Conservation (phyloP, 2,797 vertebrate species). For the Poecilia gillii region DNA sequence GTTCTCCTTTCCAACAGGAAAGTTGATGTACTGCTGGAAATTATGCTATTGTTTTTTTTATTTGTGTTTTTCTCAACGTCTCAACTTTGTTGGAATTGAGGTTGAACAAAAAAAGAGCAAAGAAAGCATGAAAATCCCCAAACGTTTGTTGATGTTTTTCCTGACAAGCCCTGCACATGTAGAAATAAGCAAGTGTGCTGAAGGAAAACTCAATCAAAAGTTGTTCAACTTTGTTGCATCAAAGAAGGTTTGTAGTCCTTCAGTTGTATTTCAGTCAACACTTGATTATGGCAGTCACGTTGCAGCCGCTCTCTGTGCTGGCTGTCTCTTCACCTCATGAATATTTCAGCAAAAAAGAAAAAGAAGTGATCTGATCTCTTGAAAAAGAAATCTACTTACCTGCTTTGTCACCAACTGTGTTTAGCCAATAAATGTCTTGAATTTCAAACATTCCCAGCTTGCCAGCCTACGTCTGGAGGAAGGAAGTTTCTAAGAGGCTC, state of each 20-base stretch:
- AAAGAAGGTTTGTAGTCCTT: neutral
- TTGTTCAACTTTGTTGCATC: neutral
- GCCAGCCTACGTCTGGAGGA: conserved; percentile 1
- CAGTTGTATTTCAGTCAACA: neutral
- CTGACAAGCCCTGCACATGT: neutral
- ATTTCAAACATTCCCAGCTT: conserved; percentile 3
- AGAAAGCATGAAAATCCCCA: neutral
- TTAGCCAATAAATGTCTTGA: conserved; percentile 4
- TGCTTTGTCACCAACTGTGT: neutral
- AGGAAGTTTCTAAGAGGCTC: conserved; percentile 11
- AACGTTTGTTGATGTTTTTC: neutral
- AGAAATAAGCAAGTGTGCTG: neutral
- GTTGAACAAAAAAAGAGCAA: neutral
- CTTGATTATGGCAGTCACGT: neutral
- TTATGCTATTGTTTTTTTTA: too few relatives aligned
- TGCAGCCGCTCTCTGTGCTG: neutral
- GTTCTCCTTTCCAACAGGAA: neutral
- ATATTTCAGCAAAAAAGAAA: neutral
- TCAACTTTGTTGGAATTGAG: too few relatives aligned
- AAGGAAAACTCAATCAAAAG: neutral
- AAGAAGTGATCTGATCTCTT: neutral
- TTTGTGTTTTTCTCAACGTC: too few relatives aligned
- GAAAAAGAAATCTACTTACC: neutral
- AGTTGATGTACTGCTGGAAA: neutral
- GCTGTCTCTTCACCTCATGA: neutral